Conservation (phyloP, 2,888 invertebrate genomes). For the Thysanoteuthis rhombus region DNA sequence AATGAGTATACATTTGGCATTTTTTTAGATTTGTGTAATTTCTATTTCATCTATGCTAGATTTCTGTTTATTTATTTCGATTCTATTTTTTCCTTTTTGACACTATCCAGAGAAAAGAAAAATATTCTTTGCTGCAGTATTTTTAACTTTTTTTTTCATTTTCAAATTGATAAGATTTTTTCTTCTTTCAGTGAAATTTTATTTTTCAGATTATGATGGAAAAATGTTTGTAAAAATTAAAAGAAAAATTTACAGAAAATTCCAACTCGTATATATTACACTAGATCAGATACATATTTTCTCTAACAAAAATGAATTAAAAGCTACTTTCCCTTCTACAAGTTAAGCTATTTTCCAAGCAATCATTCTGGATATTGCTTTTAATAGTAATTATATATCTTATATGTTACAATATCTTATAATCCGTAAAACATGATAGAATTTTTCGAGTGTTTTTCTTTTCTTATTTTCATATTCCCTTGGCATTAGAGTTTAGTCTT, state of each 20-base stretch:
- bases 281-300: not conserved
- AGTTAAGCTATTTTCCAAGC: not conserved
- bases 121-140: not conserved
- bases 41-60: not conserved
- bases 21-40: not conserved
- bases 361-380: too few species aligned
- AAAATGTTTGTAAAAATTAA: not conserved
- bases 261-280: too few species aligned
- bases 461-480: too few species aligned
- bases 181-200: not conserved
- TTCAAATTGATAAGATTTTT: not conserved
- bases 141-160: not conserved
- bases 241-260: not conserved
- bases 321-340: not conserved
- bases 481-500: too few species aligned
- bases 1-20: conserved; percentile 12
- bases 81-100: not conserved
- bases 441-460: too few species aligned
- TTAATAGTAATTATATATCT: too few species aligned
- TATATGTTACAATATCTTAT: too few species aligned
- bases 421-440: too few species aligned
- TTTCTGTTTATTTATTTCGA: not conserved
- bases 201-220: not conserved
- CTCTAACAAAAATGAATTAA: not conserved
- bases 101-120: not conserved